Evolutionary conservation across 2,797 vertebrate species (phyloP).

Genomic region (Menidia menidia): DNA sequence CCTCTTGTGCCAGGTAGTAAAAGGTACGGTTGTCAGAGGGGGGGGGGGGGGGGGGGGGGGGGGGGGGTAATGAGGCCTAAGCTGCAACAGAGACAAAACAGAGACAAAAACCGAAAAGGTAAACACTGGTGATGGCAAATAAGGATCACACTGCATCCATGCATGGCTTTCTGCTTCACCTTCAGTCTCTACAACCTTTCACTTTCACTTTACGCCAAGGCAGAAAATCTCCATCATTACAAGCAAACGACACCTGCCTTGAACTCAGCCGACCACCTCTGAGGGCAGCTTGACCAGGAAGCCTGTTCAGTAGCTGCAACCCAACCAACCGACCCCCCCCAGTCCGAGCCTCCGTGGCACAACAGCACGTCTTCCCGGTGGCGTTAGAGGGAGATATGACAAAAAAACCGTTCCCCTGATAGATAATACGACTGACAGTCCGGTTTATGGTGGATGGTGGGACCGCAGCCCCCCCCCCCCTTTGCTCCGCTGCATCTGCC

Average conservation of each 20-base stretch:
- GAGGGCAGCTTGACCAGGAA: constrained; percentile 36
- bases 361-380: constrained; percentile 11
- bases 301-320: constrained; percentile 36
- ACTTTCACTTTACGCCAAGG: neutral
- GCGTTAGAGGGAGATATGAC: neutral
- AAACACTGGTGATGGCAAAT: too few relatives aligned
- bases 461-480: constrained; percentile 21
- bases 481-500: constrained; percentile 31
- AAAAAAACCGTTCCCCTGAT: neutral
- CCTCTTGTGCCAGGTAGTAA: neutral
- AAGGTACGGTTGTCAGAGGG: neutral
- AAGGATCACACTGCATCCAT: neutral
- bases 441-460: constrained; percentile 11
- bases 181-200: neutral
- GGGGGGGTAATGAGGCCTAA: neutral
- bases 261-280: constrained; percentile 1
- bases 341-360: neutral
- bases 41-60: too few relatives aligned
- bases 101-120: neutral
- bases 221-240: neutral
- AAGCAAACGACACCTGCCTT: neutral
- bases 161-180: neutral
- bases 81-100: neutral
- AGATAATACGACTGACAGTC: constrained; percentile 5
- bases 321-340: constrained; percentile 21